Evolutionary conservation across 2,888 invertebrate species (phyloP).

Genomic region (Dasypolia templi): DNA sequence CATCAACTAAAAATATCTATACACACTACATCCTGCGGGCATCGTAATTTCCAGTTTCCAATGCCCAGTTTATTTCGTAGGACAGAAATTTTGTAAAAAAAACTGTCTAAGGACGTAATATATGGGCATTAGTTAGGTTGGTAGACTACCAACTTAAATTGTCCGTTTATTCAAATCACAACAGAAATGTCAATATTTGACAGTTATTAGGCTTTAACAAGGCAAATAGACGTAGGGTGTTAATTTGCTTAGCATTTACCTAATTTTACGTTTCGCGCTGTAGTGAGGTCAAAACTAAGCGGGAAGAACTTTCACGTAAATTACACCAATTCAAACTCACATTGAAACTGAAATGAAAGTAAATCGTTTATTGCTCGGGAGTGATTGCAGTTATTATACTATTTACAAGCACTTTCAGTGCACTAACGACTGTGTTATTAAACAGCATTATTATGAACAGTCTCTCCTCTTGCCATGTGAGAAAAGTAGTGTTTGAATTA

Average conservation of each 20-base stretch:
- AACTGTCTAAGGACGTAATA: background rate
- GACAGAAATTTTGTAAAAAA: background rate
- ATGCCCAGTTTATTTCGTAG: background rate
- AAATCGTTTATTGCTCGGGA: constrained; percentile 23
- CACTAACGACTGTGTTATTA: constrained; percentile 15
- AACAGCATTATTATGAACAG: constrained; percentile 2
- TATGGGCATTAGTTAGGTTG: too few relatives aligned
- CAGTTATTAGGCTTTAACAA: too few relatives aligned
- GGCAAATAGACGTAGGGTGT: background rate
- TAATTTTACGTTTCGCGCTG: too few relatives aligned
- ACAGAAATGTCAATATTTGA: too few relatives aligned
- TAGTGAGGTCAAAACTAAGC: background rate
- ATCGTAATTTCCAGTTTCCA: background rate
- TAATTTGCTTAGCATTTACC: too few relatives aligned
- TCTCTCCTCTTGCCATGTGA: background rate
- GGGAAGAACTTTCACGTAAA: background rate
- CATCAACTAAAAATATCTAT: background rate
- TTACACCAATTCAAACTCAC: background rate
- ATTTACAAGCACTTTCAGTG: constrained; percentile 42
- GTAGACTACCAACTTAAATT: background rate
- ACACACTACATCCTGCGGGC: background rate
- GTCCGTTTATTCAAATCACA: too few relatives aligned
- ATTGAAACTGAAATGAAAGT: constrained; percentile 52
- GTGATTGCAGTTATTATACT: constrained; percentile 41
- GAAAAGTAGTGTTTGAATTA: background rate